Evolutionary conservation across 2,797 vertebrate genomes (phyloP).

Genomic region (Eutrigla gurnardus): DNA sequence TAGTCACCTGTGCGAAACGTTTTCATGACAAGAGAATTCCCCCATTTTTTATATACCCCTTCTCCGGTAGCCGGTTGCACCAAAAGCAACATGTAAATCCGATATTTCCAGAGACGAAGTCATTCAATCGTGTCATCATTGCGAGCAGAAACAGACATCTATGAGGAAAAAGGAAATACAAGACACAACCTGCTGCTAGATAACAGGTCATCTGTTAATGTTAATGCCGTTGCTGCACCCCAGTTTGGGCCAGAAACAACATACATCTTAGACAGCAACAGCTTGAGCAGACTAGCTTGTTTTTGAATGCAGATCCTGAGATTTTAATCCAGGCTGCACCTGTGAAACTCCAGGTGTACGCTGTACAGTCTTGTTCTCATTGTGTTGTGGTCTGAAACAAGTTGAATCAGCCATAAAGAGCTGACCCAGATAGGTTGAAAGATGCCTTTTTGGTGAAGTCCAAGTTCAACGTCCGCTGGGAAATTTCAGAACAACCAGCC

Average conservation of each 20-base stretch:
- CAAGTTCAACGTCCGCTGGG: conserved; percentile 62
- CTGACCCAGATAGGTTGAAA: conserved; percentile 67
- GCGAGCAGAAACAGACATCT: neutral
- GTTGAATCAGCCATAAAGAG: conserved; percentile 62
- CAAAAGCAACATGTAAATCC: conserved; percentile 9
- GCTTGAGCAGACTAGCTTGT: neutral
- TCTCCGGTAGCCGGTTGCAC: neutral
- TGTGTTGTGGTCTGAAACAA: conserved; percentile 49
- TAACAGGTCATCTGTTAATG: neutral
- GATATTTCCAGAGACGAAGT: conserved; percentile 8
- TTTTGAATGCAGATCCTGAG: neutral
- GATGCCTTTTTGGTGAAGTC: conserved; percentile 50
- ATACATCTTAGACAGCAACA: neutral
- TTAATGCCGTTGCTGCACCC: neutral
- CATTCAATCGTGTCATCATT: neutral
- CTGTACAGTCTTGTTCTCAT: conserved; percentile 48
- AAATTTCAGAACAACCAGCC: conserved; percentile 46
- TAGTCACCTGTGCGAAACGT: no score
- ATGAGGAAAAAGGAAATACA: neutral
- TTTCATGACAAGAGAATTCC: no score
- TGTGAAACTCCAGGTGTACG: conserved; percentile 53
- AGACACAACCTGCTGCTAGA: neutral
- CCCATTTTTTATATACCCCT: neutral
- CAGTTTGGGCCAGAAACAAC: neutral
- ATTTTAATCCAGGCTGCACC: conserved; percentile 44